These are phyloP conservation scores for Amphiura filiformis DNA, from an alignment of 35 echinoderm and acorn worm genomes.

Conservation along the genomic window DNA sequence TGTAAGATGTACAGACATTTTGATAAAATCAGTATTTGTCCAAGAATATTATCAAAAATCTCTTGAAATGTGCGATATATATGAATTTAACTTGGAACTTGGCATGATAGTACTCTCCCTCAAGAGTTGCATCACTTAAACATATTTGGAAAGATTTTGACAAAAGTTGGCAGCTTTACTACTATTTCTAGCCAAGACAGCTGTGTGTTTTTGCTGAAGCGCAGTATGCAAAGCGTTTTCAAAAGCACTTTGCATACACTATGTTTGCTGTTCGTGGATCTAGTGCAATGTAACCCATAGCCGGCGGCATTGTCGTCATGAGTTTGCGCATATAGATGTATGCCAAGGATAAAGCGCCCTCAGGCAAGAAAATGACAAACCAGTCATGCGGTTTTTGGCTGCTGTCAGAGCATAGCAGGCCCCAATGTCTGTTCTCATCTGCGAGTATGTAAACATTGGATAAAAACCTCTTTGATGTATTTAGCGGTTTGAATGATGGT, in stretches of 20 bases:
- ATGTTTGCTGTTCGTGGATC: not conserved
- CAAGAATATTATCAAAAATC: too few species aligned
- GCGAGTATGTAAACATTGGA: not conserved
- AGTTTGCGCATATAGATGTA: not conserved
- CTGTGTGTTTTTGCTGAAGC: too few species aligned
- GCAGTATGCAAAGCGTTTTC: not conserved
- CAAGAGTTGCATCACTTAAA: too few species aligned
- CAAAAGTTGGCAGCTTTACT: too few species aligned
- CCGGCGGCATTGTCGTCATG: not conserved
- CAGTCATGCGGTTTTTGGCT: not conserved
- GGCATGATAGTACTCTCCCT: too few species aligned
- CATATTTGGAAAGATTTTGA: too few species aligned
- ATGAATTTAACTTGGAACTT: too few species aligned
- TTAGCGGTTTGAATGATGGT: not conserved
- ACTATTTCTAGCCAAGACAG: too few species aligned
- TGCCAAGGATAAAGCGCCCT: not conserved
- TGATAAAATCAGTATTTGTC: too few species aligned
- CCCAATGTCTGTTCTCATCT: not conserved
- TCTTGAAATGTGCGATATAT: too few species aligned
- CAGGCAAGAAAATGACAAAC: not conserved
- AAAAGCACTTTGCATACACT: not conserved
- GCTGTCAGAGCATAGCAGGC: not conserved
- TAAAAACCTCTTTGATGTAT: not conserved
- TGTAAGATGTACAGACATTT: too few species aligned
- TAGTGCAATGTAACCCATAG: slow-evolving; percentile 2